A percentile compares a stretch with the other conserved stretches of the same genome.
Evolutionary conservation across 2,888 invertebrate species (phyloP).

Genomic region (Allophyes oxyacanthae): DNA sequence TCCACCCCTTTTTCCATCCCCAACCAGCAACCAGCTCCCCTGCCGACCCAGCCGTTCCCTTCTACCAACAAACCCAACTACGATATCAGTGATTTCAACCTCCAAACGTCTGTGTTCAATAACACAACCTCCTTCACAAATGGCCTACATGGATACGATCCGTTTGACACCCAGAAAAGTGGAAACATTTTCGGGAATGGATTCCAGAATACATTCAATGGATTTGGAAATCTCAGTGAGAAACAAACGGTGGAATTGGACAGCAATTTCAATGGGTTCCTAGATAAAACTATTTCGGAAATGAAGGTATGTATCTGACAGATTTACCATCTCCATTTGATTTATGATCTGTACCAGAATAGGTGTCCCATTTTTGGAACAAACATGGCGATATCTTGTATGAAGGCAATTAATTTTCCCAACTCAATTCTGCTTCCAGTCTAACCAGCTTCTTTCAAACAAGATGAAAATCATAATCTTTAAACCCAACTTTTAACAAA

Average conservation of each 20-base stretch:
- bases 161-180: slow-evolving; percentile 94
- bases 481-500: too few relatives aligned
- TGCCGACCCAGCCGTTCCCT: slow-evolving; percentile 52
- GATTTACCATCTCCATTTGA: background rate
- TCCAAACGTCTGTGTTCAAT: slow-evolving; percentile 81
- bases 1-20: slow-evolving; percentile 92
- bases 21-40: slow-evolving; percentile 51
- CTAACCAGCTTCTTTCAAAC: too few relatives aligned
- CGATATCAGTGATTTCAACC: slow-evolving; percentile 83
- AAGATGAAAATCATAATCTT: too few relatives aligned
- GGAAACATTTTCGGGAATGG: slow-evolving; percentile 82
- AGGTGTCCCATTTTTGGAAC: background rate
- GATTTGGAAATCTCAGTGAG: slow-evolving; percentile 84
- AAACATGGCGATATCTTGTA: background rate
- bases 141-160: slow-evolving; percentile 90
- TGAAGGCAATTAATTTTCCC: too few relatives aligned
- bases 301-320: slow-evolving; percentile 92
- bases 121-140: slow-evolving; percentile 78
- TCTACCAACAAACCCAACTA: slow-evolving; percentile 77
- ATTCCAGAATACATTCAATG: slow-evolving; percentile 80
- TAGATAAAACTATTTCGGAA: slow-evolving; percentile 95
- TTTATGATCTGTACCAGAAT: slow-evolving; percentile 3
- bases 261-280: slow-evolving; percentile 92
- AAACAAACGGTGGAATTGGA: slow-evolving; percentile 83
- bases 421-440: too few relatives aligned